Percentiles rank a stretch among this genome's conserved stretches.
Conservation (phyloP, 92 coral and sea anemone genomes). For the Epizoanthus stellaris region DNA sequence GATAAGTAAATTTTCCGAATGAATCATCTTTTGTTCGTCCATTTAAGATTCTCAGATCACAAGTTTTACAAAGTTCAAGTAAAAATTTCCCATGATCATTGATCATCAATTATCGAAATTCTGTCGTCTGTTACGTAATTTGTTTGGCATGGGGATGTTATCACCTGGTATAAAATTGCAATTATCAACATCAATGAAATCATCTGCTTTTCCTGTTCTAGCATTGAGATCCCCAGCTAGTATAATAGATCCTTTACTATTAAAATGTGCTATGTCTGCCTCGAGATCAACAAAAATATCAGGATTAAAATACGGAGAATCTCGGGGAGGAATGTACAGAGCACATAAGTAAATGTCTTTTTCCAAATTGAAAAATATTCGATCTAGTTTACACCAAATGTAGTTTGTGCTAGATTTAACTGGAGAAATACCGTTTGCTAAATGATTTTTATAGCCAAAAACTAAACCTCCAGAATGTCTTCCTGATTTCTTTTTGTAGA, state of each 20-base stretch:
- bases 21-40: conserved; percentile 46
- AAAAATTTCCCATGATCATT: conserved; percentile 31
- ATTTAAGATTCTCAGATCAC: conserved; percentile 47
- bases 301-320: too few species aligned
- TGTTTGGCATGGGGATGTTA: background rate
- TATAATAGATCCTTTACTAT: too few species aligned
- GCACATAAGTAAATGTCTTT: too few species aligned
- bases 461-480: background rate
- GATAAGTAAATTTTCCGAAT: conserved; percentile 39
- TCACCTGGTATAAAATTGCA: background rate
- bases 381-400: too few species aligned
- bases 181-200: background rate
- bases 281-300: too few species aligned
- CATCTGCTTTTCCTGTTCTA: background rate
- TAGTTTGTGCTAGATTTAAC: too few species aligned
- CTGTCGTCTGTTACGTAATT: background rate
- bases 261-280: too few species aligned
- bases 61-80: conserved; percentile 38
- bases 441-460: background rate
- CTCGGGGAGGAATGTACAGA: too few species aligned
- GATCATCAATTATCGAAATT: conserved; percentile 3
- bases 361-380: too few species aligned
- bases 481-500: background rate
- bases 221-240: too few species aligned
- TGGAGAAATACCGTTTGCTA: too few species aligned